A percentile compares a stretch with the other conserved stretches of the same genome.
These are phyloP conservation scores for Sylvilagus floridanus DNA, from an alignment of 2,797 vertebrate species.

Conservation along the genomic window DNA sequence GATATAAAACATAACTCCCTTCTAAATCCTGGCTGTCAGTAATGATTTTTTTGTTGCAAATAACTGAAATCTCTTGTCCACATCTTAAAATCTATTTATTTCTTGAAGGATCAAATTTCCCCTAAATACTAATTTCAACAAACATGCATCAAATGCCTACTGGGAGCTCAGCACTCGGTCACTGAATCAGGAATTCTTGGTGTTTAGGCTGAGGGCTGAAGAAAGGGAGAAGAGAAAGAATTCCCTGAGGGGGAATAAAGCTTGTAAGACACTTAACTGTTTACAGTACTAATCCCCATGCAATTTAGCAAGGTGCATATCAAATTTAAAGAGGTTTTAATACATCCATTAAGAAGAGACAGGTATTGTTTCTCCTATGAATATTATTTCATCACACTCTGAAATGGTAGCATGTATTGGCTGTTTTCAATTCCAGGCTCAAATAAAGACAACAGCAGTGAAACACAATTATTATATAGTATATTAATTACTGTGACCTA, in stretches of 20 bases:
- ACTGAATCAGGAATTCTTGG: background rate
- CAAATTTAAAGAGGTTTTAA: conserved; percentile 32
- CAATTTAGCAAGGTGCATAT: background rate
- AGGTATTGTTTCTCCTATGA: conserved; percentile 25
- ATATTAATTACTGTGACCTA: conserved; percentile 29
- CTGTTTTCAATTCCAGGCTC: conserved; percentile 46
- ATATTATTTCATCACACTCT: background rate
- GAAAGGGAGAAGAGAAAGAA: conserved; percentile 21
- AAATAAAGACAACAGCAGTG: conserved; percentile 20
- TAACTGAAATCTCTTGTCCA: conserved; percentile 34
- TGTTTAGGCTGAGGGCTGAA: background rate
- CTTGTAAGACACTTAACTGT: background rate
- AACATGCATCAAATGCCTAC: background rate
- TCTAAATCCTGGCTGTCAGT: background rate
- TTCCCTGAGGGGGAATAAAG: background rate
- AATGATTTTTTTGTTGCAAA: background rate
- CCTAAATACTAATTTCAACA: conserved; percentile 55
- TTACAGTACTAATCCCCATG: background rate
- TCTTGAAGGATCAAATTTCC: background rate
- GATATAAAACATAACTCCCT: background rate
- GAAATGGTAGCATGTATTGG: background rate
- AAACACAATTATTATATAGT: conserved; percentile 57
- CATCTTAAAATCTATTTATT: conserved; percentile 32
- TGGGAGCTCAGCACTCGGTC: background rate
- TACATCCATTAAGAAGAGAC: conserved; percentile 20